phyloP scores from a whole-genome alignment of 2,888 invertebrate species.

The Iphiclides podalirius region DNA sequence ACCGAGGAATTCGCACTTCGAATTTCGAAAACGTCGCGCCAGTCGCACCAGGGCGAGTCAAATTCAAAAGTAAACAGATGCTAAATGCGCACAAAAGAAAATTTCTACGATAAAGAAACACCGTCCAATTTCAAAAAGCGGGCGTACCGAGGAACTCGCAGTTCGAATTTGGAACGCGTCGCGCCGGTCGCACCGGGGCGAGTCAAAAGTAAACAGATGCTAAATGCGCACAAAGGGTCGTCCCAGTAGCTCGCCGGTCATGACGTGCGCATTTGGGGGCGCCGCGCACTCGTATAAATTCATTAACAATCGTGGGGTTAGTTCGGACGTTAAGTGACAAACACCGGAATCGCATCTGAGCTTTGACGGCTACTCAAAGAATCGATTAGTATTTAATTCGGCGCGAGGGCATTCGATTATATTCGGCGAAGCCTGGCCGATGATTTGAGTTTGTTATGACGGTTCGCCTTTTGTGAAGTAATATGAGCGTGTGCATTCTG shows the following conservation, averaged over 20 bases:
- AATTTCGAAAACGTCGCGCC: background rate
- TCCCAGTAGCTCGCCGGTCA: background rate
- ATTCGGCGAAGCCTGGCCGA: constrained; percentile 24
- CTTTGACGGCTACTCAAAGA: constrained; percentile 49
- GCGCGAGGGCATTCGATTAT: constrained; percentile 32
- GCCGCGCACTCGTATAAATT: constrained; percentile 43
- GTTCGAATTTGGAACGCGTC: too few species aligned
- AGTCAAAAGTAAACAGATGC: constrained; percentile 19
- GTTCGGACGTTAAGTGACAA: constrained; percentile 44
- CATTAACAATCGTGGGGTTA: constrained; percentile 39
- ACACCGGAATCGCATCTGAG: constrained; percentile 53
- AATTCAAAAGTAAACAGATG: constrained; percentile 21
- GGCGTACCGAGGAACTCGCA: too few species aligned
- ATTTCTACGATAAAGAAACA: too few species aligned
- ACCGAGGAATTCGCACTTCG: too few species aligned
- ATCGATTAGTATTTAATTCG: constrained; percentile 46
- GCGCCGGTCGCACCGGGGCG: background rate
- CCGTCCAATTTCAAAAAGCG: too few species aligned
- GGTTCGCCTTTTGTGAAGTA: background rate
- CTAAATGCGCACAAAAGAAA: constrained; percentile 31
- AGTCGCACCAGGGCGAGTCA: constrained; percentile 2
- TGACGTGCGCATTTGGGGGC: constrained; percentile 36
- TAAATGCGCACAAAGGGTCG: constrained; percentile 29
- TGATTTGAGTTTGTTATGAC: constrained; percentile 27
- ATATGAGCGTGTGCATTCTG: too few species aligned